Evolutionary conservation across 2,797 vertebrate species (phyloP).

Genomic region (Saguinus oedipus): DNA sequence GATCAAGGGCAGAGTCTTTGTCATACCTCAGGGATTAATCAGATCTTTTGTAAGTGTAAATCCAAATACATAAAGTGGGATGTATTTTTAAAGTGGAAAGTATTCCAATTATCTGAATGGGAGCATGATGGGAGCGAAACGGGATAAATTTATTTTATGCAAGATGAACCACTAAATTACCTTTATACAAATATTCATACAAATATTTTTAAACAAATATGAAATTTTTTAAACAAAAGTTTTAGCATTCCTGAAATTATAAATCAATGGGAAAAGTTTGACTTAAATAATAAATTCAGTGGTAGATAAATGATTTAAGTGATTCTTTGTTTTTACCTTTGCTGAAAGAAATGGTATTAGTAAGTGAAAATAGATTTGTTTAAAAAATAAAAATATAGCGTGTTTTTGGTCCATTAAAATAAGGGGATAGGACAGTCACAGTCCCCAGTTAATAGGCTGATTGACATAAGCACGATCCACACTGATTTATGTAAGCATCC

Average conservation of each 20-base stretch:
- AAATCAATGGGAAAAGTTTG: not conserved
- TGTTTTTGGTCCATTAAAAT: not conserved
- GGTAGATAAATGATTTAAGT: not conserved
- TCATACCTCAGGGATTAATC: not conserved
- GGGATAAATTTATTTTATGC: not conserved
- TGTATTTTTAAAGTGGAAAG: not conserved
- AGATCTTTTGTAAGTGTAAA: not conserved
- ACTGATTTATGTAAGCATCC: not conserved
- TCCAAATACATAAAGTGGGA: not conserved
- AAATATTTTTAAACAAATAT: not conserved
- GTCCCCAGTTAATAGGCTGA: not conserved
- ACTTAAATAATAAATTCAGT: not conserved
- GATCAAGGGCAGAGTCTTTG: not conserved
- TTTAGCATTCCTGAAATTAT: not conserved
- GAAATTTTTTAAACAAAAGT: not conserved
- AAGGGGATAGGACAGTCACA: no score
- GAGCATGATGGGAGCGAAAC: not conserved
- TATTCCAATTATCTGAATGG: not conserved
- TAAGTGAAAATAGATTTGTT: not conserved
- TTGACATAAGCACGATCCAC: not conserved
- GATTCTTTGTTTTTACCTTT: not conserved
- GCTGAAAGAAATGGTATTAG: not conserved
- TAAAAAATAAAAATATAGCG: not conserved
- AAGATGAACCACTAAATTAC: not conserved
- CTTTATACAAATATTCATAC: not conserved